These are phyloP conservation scores for Craterocephalus amniculus DNA, from an alignment of 2,797 vertebrate genomes.

Conservation along the genomic window DNA sequence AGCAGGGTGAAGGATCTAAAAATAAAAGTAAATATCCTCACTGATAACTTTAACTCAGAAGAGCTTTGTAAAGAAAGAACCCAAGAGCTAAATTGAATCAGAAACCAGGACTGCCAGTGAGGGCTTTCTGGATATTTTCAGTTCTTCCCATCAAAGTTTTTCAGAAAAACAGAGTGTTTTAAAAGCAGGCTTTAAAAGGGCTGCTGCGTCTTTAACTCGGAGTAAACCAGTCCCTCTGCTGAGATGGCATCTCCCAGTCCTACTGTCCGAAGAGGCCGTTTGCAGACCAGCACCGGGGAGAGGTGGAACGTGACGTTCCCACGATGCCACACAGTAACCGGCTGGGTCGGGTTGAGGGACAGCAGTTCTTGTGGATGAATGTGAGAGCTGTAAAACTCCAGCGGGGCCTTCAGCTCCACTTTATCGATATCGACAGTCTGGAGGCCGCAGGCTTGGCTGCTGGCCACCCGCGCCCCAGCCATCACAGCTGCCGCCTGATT, in stretches of 20 bases:
- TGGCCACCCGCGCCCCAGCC: constrained; percentile 91
- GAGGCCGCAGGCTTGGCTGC: constrained; percentile 91
- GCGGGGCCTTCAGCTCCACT: constrained; percentile 88
- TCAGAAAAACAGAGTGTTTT: constrained; percentile 2
- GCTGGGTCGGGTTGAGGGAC: constrained; percentile 83
- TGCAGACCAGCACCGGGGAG: constrained; percentile 92
- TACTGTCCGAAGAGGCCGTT: constrained; percentile 91
- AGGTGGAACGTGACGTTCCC: constrained; percentile 90
- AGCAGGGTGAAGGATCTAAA: constrained; percentile 13
- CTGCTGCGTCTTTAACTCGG: constrained; percentile 78
- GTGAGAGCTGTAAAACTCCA: constrained; percentile 88
- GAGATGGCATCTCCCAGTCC: constrained; percentile 97
- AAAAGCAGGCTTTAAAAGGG: constrained; percentile 40
- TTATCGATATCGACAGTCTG: constrained; percentile 82
- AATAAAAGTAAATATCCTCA: neutral
- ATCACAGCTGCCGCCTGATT: constrained; percentile 93
- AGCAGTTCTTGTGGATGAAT: constrained; percentile 76
- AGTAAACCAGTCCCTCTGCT: constrained; percentile 93
- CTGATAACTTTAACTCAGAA: constrained; percentile 26
- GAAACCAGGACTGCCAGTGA: constrained; percentile 21
- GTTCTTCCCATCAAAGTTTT: constrained; percentile 5
- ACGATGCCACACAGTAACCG: constrained; percentile 87
- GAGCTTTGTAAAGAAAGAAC: constrained; percentile 34
- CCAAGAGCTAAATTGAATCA: constrained; percentile 31
- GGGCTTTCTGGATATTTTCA: constrained; percentile 12